Conservation (phyloP, 2,888 invertebrate genomes). For the Cecidostiba fungosa region DNA sequence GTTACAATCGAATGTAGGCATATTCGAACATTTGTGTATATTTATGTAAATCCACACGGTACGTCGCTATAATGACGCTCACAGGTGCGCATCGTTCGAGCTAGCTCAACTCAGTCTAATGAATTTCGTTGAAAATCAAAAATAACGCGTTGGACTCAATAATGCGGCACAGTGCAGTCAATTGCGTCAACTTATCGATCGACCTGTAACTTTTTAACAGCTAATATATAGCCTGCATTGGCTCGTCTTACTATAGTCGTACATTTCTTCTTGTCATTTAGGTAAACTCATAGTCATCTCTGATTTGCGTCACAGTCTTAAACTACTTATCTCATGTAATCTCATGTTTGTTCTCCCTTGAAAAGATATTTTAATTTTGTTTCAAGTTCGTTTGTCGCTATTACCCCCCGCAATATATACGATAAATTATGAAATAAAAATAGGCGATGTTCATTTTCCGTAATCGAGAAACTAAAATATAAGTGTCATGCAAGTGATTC, state of each 20-base stretch:
- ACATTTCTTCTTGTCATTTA: neutral
- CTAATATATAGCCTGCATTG: neutral
- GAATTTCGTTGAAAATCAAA: neutral
- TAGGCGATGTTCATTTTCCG: neutral
- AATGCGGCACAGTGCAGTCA: neutral
- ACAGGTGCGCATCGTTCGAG: neutral
- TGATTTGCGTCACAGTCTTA: neutral
- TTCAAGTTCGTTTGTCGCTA: neutral
- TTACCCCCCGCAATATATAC: neutral
- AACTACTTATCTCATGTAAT: neutral
- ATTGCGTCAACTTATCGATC: neutral
- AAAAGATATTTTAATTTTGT: neutral
- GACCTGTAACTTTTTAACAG: neutral
- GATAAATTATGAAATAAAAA: neutral
- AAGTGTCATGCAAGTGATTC: neutral
- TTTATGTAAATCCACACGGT: neutral
- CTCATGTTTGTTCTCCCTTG: neutral
- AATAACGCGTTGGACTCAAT: neutral
- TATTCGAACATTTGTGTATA: too few relatives aligned
- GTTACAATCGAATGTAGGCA: neutral
- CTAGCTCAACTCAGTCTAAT: neutral
- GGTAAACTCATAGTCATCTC: neutral
- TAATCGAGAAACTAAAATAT: neutral
- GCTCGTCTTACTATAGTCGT: neutral
- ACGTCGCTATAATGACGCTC: neutral